Evolutionary conservation across 2,797 vertebrate species (phyloP), one percentile per base, ranked within the genome.

Genomic region (Hemibagrus guttatus): DNA sequence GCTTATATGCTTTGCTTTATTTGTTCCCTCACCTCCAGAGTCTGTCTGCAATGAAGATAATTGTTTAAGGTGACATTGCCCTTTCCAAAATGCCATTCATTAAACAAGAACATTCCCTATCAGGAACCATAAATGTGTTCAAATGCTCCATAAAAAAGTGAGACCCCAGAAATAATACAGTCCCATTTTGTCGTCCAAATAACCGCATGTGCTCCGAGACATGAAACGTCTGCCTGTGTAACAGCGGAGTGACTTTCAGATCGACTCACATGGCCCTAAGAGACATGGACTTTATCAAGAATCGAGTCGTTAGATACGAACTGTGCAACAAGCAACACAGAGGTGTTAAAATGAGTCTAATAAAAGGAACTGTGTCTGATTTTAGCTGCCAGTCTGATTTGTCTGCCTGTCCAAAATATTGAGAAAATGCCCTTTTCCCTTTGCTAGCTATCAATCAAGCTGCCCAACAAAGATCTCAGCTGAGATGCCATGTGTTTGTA

Each of bases 311-410:
- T 54, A 79, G 66, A 88, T 84, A 84, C 81, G 59, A 85, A 68
- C 66, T 76, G 16, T 81, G 69, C 63, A n/a, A 83, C n/a, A n/a
- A 42, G 69, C 59, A 86, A 87, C 82, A 89, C 16, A 82, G 59
- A 81, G 66, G 84, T 52, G 59, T 74, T 76, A 72, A 83, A 82
- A 84, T 26, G 42, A 81, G 84, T 83, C 75, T 84, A 86, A 90
- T 89, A 87, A 72, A 84, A 35, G 14, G 58, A 74, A n/a, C 72
- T 72, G 75, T 31, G 63, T 26, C 71, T 39, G n/a, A 82, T 56
- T 84, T 78, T 26, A 72, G 76, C 85, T 81, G 86, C 82, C 68
- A 68, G 82, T 61, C 66, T 84, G 81, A 86, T 87, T 74, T 85
- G 59, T 86, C 66, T 85, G 69, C 59, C 64, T 66, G 39, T 68